Evolutionary conservation across 2,888 invertebrate species (phyloP).

Genomic region (Tanytarsus gracilentus): DNA sequence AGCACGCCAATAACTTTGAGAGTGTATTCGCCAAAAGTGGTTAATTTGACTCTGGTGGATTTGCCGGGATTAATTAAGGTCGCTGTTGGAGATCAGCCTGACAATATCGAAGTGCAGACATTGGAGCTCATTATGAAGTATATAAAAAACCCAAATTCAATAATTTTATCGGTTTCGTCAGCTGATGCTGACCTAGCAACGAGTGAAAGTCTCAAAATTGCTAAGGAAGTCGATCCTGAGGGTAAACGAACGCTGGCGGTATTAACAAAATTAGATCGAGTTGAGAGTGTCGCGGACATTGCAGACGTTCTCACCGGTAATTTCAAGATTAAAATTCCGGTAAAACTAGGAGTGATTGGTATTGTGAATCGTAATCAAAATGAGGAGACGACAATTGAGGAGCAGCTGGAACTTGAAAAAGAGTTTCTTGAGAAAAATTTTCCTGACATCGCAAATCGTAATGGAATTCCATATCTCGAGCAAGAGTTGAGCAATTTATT

Average conservation of each 20-base stretch:
- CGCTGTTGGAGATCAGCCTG: slow-evolving; percentile 97
- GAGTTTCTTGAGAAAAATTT: slow-evolving; percentile 92
- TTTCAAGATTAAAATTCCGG: slow-evolving; percentile 95
- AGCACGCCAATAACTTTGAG: slow-evolving; percentile 92
- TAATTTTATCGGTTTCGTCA: slow-evolving; percentile 93
- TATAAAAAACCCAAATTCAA: slow-evolving; percentile 93
- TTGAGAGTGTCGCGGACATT: slow-evolving; percentile 99
- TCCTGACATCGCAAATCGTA: slow-evolving; percentile 90
- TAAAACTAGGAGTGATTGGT: slow-evolving; percentile 97
- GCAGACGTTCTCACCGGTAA: slow-evolving; percentile 96
- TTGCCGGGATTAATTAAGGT: slow-evolving; percentile 97
- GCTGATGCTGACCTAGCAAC: slow-evolving; percentile 99
- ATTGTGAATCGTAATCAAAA: slow-evolving; percentile 97
- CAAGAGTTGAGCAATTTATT: slow-evolving; percentile 92
- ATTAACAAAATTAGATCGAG: slow-evolving; percentile 96
- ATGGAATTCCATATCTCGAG: slow-evolving; percentile 92
- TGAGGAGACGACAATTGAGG: slow-evolving; percentile 54
- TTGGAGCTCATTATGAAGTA: slow-evolving; percentile 78
- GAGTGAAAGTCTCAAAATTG: slow-evolving; percentile 92
- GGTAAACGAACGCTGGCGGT: slow-evolving; percentile 94
- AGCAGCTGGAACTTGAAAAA: slow-evolving; percentile 90
- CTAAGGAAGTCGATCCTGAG: slow-evolving; percentile 93
- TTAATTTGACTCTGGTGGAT: slow-evolving; percentile 93
- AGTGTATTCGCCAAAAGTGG: slow-evolving; percentile 89
- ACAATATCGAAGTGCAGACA: slow-evolving; percentile 93